Evolutionary conservation across 2,797 vertebrate species (phyloP).

Genomic region (Amblyraja radiata): DNA sequence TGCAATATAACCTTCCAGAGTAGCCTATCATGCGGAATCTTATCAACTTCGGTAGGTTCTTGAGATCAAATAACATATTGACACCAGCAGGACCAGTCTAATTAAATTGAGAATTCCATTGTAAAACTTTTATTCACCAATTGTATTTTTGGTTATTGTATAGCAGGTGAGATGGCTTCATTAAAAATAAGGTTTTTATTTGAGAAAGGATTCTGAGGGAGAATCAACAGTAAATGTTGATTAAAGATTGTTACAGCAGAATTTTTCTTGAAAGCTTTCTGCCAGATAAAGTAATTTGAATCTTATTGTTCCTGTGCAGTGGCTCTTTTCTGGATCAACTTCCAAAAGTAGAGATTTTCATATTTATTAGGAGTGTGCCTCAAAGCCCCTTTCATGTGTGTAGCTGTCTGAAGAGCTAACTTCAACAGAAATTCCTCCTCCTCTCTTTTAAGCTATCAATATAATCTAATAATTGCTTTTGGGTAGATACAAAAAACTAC

Average conservation of each 20-base stretch:
- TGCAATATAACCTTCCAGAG: too few relatives aligned
- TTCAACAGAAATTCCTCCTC: too few relatives aligned
- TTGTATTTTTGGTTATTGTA: background rate
- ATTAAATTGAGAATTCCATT: too few relatives aligned
- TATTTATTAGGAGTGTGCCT: background rate
- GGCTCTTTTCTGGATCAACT: background rate
- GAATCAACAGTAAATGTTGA: background rate
- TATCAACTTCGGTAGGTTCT: background rate
- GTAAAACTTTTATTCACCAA: background rate
- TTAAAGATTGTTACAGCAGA: background rate
- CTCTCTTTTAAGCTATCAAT: too few relatives aligned
- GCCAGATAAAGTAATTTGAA: background rate
- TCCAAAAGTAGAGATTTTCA: background rate
- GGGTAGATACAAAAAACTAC: too few relatives aligned
- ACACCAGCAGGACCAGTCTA: too few relatives aligned
- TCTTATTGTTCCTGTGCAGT: background rate
- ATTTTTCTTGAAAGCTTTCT: background rate
- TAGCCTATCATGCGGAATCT: too few relatives aligned
- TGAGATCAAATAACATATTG: background rate
- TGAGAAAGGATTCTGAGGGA: background rate
- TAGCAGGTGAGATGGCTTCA: background rate
- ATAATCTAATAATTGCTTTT: too few relatives aligned
- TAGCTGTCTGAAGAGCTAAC: too few relatives aligned
- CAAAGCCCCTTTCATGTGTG: too few relatives aligned
- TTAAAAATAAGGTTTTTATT: background rate